phyloP scores from a whole-genome alignment of 2,888 invertebrate species.

The Nasonia oneida region DNA sequence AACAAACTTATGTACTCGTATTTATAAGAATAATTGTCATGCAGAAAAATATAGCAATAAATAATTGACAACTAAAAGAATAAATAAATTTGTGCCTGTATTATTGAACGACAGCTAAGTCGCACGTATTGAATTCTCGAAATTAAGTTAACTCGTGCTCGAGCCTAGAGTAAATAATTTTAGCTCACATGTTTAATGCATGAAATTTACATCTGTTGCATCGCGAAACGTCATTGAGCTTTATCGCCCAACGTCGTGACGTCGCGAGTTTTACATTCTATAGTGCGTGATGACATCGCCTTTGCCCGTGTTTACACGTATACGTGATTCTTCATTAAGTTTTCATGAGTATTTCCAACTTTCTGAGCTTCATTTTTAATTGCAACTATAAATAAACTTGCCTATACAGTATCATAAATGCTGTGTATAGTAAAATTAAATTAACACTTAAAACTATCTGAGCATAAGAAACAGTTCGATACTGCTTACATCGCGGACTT shows the following conservation, averaged over 20 bases:
- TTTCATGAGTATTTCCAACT: not conserved
- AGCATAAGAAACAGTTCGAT: no score
- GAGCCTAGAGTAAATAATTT: not conserved
- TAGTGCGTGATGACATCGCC: not conserved
- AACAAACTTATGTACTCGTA: no score
- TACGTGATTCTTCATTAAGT: not conserved
- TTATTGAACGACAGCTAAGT: no score
- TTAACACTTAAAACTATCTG: no score
- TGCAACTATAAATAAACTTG: no score
- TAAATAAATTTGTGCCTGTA: no score
- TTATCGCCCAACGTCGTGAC: slow-evolving; percentile 22
- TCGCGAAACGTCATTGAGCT: slow-evolving; percentile 45
- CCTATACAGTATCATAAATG: no score
- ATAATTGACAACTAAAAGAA: no score
- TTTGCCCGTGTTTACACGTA: not conserved
- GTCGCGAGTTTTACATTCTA: not conserved
- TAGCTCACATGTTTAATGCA: slow-evolving; percentile 1
- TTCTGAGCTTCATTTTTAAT: no score
- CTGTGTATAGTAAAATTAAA: no score
- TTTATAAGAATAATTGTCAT: no score
- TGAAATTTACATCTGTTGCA: slow-evolving; percentile 45
- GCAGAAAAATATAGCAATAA: no score
- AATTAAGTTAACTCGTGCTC: not conserved
- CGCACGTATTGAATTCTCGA: not conserved
- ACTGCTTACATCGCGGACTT: not conserved